A percentile compares a stretch with the other conserved stretches of the same genome.
phyloP scores from a whole-genome alignment of 2,113 vertebrate species.

The Nymphicus hollandicus region DNA sequence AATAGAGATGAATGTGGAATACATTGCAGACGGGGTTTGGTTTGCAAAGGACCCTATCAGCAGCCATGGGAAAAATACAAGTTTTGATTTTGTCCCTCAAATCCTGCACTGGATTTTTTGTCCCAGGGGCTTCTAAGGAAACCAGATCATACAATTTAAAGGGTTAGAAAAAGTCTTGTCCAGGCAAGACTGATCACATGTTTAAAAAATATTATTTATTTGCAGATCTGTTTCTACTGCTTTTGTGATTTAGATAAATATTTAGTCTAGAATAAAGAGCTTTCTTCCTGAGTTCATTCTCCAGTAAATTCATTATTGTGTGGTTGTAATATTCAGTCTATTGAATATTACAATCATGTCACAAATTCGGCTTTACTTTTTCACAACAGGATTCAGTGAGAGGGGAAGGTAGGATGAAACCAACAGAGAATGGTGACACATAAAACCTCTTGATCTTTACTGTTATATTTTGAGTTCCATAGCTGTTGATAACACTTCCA shows the following conservation, averaged over 20 bases:
- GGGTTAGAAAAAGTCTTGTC: background rate
- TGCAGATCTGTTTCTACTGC: background rate
- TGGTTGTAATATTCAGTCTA: background rate
- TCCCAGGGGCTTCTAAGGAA: slow-evolving; percentile 28
- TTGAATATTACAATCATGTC: background rate
- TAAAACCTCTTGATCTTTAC: background rate
- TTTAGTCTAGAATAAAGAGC: background rate
- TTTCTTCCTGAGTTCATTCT: background rate
- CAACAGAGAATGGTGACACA: background rate
- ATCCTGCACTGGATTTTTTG: background rate
- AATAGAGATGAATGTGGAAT: background rate
- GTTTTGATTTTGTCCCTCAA: background rate
- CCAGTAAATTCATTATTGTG: background rate
- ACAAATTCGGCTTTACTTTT: background rate
- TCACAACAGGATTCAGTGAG: background rate
- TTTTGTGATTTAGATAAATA: background rate
- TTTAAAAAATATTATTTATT: background rate
- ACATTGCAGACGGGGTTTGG: background rate
- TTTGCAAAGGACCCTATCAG: background rate
- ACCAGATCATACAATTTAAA: slow-evolving; percentile 18
- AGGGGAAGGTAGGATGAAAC: background rate
- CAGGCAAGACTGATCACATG: background rate
- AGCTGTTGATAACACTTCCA: background rate
- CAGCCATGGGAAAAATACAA: background rate
- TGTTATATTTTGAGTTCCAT: background rate